These are phyloP conservation scores for Oreochromis spilurus DNA, from an alignment of 2,113 vertebrate species.

Conservation along the genomic window DNA sequence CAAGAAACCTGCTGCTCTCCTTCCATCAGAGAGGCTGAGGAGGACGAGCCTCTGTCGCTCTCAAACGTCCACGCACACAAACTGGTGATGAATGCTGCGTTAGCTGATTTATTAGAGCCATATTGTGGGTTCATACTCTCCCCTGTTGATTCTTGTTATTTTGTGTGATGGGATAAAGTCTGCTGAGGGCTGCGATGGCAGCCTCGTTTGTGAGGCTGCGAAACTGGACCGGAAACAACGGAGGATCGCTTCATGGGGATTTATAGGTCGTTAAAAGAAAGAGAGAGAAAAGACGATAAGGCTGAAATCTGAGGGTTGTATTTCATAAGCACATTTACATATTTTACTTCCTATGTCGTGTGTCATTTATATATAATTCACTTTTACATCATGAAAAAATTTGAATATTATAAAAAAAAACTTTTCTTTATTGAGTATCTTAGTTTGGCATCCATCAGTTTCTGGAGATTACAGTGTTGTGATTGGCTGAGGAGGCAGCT, in stretches of 20 bases:
- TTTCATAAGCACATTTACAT: neutral
- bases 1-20: conserved; percentile 47
- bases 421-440: neutral
- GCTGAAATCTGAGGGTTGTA: neutral
- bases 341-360: neutral
- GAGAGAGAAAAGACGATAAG: neutral
- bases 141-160: neutral
- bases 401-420: neutral
- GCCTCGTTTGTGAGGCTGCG: neutral
- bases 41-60: neutral
- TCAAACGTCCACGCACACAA: neutral
- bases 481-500: neutral
- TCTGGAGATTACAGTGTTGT: accelerated
- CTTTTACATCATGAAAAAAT: accelerated
- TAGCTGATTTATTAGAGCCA: neutral
- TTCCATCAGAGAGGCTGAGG: neutral
- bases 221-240: neutral
- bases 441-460: neutral
- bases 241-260: neutral
- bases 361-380: neutral
- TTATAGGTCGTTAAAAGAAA: neutral
- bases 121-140: neutral
- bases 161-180: neutral
- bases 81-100: neutral
- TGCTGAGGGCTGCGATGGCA: neutral